A percentile compares a stretch with the other conserved stretches of the same genome.
These are phyloP conservation scores for Calypte anna DNA, from an alignment of 2,113 vertebrate genomes.

Conservation along the genomic window DNA sequence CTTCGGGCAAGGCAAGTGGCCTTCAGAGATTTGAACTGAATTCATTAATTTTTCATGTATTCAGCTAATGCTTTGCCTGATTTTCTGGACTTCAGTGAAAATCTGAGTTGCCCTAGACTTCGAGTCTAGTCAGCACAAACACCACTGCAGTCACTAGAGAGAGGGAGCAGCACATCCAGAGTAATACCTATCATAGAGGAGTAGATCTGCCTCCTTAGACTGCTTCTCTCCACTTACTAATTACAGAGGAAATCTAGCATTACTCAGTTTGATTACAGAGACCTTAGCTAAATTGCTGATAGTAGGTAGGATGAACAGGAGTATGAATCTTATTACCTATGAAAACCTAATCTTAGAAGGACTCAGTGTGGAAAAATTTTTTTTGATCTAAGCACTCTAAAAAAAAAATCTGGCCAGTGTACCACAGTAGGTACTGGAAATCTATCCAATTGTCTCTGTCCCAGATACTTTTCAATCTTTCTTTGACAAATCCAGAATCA, in stretches of 20 bases:
- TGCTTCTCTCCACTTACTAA: not conserved
- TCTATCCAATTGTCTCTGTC: not conserved
- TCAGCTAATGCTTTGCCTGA: not conserved
- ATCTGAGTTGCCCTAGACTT: not conserved
- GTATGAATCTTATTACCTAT: not conserved
- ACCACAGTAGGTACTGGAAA: not conserved
- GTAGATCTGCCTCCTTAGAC: not conserved
- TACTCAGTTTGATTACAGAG: not conserved
- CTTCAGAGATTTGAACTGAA: not conserved
- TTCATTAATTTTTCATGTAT: not conserved
- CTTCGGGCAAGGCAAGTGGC: not conserved
- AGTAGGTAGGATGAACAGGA: not conserved
- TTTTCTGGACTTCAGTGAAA: not conserved
- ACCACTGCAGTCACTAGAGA: not conserved
- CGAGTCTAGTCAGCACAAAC: not conserved
- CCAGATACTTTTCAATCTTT: not conserved
- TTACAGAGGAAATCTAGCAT: not conserved
- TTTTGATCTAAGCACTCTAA: not conserved
- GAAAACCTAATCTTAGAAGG: not conserved
- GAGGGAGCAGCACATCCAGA: not conserved
- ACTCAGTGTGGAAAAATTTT: not conserved
- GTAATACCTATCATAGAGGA: fast-evolving
- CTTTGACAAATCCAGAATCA: not conserved
- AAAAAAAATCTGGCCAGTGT: not conserved
- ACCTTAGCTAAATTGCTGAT: not conserved